A percentile compares a stretch with the other conserved stretches of the same genome.
Conservation (phyloP, 2,113 vertebrate species). For the Sinocyclocheilus grahami region DNA sequence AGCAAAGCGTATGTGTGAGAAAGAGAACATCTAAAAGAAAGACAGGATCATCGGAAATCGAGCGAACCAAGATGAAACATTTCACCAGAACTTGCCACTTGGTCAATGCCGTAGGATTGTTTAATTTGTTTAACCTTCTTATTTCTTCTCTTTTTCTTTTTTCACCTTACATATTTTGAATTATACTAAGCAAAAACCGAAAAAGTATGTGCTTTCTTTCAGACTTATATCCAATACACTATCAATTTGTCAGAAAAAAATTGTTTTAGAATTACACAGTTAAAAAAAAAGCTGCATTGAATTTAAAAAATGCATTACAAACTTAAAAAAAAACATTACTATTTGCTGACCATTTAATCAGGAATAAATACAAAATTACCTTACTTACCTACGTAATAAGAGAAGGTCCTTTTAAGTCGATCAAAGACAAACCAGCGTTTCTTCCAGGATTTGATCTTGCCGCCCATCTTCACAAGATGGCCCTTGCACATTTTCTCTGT, state of each 20-base stretch:
- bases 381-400: constrained; percentile 94
- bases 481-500: constrained; percentile 97
- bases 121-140: background rate
- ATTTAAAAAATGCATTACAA: background rate
- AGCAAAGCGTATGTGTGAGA: constrained; percentile 49
- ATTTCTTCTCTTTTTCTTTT: background rate
- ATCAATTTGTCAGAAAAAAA: background rate
- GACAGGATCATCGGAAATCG: constrained; percentile 26
- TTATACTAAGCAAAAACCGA: background rate
- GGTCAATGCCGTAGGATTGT: background rate
- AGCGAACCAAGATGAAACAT: background rate
- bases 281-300: background rate
- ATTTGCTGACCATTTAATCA: background rate
- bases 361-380: constrained; percentile 53
- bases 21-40: constrained; percentile 34
- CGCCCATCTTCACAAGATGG: constrained; percentile 97
- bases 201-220: constrained; percentile 14
- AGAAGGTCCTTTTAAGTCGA: constrained; percentile 93
- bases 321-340: too few relatives aligned
- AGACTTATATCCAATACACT: background rate
- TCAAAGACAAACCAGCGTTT: constrained; percentile 99
- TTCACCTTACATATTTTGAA: background rate
- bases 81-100: constrained; percentile 17
- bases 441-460: constrained; percentile 98
- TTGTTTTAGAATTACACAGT: background rate